Evolutionary conservation across 1,140 invertebrate genomes (phyloP), one percentile per base, ranked within the genome.

Genomic region (Drosophila setifemur): DNA sequence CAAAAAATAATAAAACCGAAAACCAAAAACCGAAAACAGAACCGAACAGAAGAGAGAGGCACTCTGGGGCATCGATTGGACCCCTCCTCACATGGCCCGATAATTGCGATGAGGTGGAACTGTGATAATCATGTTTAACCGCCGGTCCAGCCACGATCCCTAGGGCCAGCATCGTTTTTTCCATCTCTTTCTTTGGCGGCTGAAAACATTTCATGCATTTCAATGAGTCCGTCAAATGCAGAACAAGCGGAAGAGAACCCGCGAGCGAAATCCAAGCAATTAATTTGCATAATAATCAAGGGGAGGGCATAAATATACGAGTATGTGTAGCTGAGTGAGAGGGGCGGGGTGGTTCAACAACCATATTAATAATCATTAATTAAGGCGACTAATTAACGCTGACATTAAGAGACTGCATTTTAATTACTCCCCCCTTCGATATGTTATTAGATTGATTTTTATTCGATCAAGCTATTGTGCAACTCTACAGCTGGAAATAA

Each of bases 331-430:
- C 4, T 18, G 26, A 9, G 12, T 3, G 28, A 0, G 3, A 40
- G 28, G 12, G 12, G 29, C 40, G 19, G 9, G 29, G 12, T 37
- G 37, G 48, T 50, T 42, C 69, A 85, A 85, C 71, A 85, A 74
- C 74, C 81, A 87, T 86, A 86, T 86, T 86, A 87, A 86, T 86
- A 86, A 86, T 86, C 81, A 76, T 86, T 86, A 86, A 86, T 86
- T 86, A 86, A 86, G 52, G 60, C 75, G 72, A 81, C 81, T 86
- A 86, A 86, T 86, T 86, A 86, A 81, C 81, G 75, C 81, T 86
- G 81, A 86, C 81, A 86, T 86, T 87, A 86, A 87, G 61, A 75
- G 74, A 61, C 74, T 85, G 79, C 74, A 79, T 86, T 85, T 85
- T 75, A 85, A 85, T 85, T 68, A 75, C 74, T 43, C 42, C 37